Evolutionary conservation across 2,888 invertebrate species (phyloP).

Genomic region (Synergus umbraculus): DNA sequence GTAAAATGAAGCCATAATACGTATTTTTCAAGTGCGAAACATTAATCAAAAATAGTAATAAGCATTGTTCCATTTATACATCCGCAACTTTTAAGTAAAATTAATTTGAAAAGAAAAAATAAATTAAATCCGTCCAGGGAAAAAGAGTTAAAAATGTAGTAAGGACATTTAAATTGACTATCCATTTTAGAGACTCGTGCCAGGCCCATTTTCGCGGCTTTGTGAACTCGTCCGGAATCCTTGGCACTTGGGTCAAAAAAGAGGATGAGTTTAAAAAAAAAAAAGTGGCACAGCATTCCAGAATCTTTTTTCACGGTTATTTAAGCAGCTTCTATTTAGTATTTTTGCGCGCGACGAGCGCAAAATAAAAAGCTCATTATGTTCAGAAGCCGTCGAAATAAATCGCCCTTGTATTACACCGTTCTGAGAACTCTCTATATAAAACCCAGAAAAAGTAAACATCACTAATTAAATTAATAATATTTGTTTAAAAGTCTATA

Average conservation of each 20-base stretch:
- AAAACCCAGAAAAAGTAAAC: background rate
- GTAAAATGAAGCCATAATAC: background rate
- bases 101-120: background rate
- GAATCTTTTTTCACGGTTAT: constrained; percentile 47
- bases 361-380: constrained; percentile 37
- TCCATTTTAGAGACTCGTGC: constrained; percentile 29
- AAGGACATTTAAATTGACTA: constrained; percentile 37
- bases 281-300: constrained; percentile 22
- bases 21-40: background rate
- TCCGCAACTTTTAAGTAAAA: background rate
- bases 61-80: no score
- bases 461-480: background rate
- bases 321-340: constrained; percentile 49
- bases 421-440: background rate
- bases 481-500: background rate
- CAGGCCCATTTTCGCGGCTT: constrained; percentile 44
- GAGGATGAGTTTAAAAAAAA: constrained; percentile 28
- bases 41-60: background rate
- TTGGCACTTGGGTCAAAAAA: constrained; percentile 43
- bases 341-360: constrained; percentile 32
- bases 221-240: constrained; percentile 44
- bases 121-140: background rate
- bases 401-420: constrained; percentile 28
- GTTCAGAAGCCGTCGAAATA: background rate
- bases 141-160: background rate